These are phyloP conservation scores for Dicyrtomina minuta DNA, from an alignment of 2,888 invertebrate genomes.

Conservation along the genomic window DNA sequence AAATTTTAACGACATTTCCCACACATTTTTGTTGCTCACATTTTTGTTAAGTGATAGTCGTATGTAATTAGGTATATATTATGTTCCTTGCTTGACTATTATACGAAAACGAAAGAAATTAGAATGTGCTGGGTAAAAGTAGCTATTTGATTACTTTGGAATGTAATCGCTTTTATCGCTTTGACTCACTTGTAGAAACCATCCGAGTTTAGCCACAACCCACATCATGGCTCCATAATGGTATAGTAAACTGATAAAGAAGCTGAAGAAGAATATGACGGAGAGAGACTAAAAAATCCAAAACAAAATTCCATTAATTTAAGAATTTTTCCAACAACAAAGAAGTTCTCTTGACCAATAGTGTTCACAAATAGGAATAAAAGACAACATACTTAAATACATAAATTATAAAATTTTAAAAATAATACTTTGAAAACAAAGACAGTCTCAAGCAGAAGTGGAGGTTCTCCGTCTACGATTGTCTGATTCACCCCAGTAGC, in stretches of 20 bases:
- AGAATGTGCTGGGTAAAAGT: no score
- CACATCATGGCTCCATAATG: slow-evolving; percentile 86
- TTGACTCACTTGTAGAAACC: slow-evolving; percentile 64
- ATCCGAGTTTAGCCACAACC: slow-evolving; percentile 77
- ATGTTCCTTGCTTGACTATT: no score
- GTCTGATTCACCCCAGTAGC: slow-evolving; percentile 32
- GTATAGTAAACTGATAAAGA: slow-evolving; percentile 84
- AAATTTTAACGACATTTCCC: not conserved
- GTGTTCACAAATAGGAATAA: no score
- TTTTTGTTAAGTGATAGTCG: no score
- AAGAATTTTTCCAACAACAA: no score
- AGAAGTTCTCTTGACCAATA: no score
- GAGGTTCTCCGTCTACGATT: not conserved
- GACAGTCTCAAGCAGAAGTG: not conserved
- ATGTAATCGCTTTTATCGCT: slow-evolving; percentile 1
- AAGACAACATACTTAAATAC: no score
- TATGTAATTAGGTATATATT: no score
- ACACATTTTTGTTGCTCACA: no score
- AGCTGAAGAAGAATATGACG: slow-evolving; percentile 91
- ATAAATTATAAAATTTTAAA: no score
- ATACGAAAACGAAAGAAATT: no score
- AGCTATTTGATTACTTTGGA: not conserved
- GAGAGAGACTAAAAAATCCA: slow-evolving; percentile 69
- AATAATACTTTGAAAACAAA: slow-evolving; percentile 42
- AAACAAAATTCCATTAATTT: not conserved